Conservation (phyloP, 1,140 invertebrate genomes). For the Bombus vancouverensis region DNA sequence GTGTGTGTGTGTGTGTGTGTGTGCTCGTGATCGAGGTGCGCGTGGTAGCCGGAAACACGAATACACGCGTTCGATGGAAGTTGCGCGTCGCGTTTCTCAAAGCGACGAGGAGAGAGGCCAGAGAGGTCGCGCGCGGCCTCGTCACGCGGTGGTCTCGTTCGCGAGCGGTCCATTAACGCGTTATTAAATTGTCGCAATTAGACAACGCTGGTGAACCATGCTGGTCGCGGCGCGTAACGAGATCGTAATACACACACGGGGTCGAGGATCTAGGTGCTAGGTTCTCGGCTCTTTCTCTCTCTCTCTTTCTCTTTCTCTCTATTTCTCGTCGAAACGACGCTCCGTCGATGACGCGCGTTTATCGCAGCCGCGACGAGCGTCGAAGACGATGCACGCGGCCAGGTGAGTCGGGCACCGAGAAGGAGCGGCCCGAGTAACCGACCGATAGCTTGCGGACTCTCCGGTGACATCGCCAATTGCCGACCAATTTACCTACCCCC, state of each 20-base stretch:
- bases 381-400: constrained; percentile 8
- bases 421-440: constrained; percentile 73
- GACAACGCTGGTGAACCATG: constrained; percentile 52
- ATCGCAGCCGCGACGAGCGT: no score
- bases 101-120: background rate
- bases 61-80: constrained; percentile 3
- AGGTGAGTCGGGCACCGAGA: constrained; percentile 69
- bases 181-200: constrained; percentile 70
- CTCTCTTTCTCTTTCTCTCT: no score
- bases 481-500: constrained; percentile 83
- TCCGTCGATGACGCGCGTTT: background rate
- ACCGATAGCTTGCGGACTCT: constrained; percentile 78
- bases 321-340: background rate
- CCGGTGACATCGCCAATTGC: constrained; percentile 82
- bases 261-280: constrained; percentile 60
- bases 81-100: constrained; percentile 30
- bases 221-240: constrained; percentile 43
- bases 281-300: constrained; percentile 9
- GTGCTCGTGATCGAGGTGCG: no score
- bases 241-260: constrained; percentile 49
- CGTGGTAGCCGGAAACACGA: background rate
- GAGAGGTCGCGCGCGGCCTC: background rate
- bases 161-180: constrained; percentile 58
- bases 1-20: no score
- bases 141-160: constrained; percentile 51